Evolutionary conservation across 2,797 vertebrate genomes (phyloP).

Genomic region (Leuciscus waleckii): DNA sequence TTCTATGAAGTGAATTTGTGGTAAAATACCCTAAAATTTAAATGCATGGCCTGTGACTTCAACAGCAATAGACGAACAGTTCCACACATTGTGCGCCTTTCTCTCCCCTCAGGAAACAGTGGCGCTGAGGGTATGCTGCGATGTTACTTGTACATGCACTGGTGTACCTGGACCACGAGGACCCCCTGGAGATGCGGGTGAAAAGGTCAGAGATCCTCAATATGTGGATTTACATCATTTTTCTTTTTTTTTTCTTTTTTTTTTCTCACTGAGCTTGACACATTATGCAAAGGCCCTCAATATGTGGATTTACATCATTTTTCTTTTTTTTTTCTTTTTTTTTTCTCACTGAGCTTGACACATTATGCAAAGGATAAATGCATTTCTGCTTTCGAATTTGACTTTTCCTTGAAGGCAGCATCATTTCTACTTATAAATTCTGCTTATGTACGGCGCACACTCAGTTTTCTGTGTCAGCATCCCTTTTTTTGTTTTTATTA

Average conservation of each 20-base stretch:
- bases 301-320: neutral
- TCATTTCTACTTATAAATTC: neutral
- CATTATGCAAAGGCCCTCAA: neutral
- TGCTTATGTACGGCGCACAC: neutral
- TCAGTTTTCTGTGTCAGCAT: neutral
- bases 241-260: neutral
- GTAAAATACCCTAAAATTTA: neutral
- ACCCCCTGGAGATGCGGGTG: constrained; percentile 69
- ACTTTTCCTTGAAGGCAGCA: neutral
- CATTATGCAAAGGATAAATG: neutral
- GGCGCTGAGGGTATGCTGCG: constrained; percentile 83
- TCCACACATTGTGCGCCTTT: neutral
- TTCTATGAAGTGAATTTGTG: neutral
- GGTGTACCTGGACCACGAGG: constrained; percentile 81
- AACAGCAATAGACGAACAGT: neutral
- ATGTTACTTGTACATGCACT: constrained; percentile 80
- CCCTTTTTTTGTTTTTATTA: neutral
- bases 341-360: neutral
- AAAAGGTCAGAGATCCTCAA: constrained; percentile 75
- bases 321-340: neutral
- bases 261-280: neutral
- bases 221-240: neutral
- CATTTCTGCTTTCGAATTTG: neutral
- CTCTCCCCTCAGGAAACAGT: constrained; percentile 77
- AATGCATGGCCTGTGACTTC: neutral